phyloP scores from a whole-genome alignment of 2,888 invertebrate species.

The Brachynemurus nebulosus region DNA sequence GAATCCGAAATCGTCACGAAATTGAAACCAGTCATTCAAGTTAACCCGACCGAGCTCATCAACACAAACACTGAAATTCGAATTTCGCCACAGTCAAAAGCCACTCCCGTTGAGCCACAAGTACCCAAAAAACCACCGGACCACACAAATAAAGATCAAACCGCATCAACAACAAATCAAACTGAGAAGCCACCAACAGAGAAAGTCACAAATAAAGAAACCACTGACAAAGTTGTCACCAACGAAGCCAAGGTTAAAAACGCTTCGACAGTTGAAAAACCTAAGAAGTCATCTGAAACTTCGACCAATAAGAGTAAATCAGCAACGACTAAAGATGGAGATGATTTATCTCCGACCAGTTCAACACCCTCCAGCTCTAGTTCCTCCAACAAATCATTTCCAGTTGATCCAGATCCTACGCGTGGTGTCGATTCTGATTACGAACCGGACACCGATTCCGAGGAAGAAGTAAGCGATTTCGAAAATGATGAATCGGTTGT shows the following conservation, averaged over 20 bases:
- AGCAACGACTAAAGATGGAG: neutral
- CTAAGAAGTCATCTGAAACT: no score
- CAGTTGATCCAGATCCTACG: no score
- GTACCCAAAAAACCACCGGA: no score
- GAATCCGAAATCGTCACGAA: constrained; percentile 10
- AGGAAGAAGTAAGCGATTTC: neutral
- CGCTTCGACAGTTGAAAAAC: neutral
- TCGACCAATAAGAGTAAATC: neutral
- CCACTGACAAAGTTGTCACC: no score
- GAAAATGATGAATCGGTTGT: neutral
- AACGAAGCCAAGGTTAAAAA: no score
- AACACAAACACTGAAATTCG: constrained; percentile 12
- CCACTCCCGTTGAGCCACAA: no score
- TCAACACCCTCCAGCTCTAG: neutral
- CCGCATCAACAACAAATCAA: no score
- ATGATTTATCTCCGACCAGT: no score
- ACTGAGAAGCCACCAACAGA: no score
- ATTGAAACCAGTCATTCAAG: constrained; percentile 22
- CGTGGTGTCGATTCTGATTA: neutral
- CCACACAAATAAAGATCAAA: no score
- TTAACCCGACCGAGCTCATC: constrained; percentile 22
- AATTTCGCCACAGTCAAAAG: constrained; percentile 20
- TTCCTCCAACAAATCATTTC: neutral
- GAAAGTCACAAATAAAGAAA: no score
- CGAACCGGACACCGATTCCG: constrained; percentile 1